Evolutionary conservation across 2,888 invertebrate species (phyloP), one percentile per base, ranked within the genome.

Genomic region (Apamea epomidion): DNA sequence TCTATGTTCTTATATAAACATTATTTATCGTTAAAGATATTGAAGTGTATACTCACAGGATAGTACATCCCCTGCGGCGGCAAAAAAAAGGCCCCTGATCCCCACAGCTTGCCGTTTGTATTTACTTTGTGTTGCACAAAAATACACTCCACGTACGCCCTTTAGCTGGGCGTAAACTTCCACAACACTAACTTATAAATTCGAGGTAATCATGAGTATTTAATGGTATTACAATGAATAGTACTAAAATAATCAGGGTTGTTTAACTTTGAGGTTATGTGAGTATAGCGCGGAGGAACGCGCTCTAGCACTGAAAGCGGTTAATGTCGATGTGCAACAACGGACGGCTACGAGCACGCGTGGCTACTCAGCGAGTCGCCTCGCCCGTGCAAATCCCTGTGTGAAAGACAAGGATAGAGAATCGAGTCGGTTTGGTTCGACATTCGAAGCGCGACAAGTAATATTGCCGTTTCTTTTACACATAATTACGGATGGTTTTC

Each of bases 61-160:
- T 99, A 99, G 97, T 99, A 99, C 98, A 99, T 98, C 98, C 99
- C 99, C 98, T 99, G 99, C 97, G 98, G 98, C 98, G 99, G 98
- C 98, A 99, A 98, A 97, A 99, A 99, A 98, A 98, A 99, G 97
- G 99, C 98, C 98, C 99, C 99, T 97, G 99, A 98, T 97, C 99
- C 99, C 99, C 99, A 99, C 99, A 99, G 99, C 98, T 99, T 99
- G 99, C 98, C 98, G 98, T 98, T 98, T 98, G 97, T 97, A 97
- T 97, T 96, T 97, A 96, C 97, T 97, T 96, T 96, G 94, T 95
- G 94, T 93, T 95, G 96, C 97, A 97, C 97, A 97, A 97, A 97
- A 97, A 97, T 95, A 95, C 97, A 97, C 97, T 95, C 94, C 95
- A 96, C 96, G 95, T 89, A 94, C 95, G 95, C 97, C 97, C 95